Evolutionary conservation across 2,797 vertebrate species (phyloP), one percentile per base, ranked within the genome.

Genomic region (Phrynocephalus forsythii): DNA sequence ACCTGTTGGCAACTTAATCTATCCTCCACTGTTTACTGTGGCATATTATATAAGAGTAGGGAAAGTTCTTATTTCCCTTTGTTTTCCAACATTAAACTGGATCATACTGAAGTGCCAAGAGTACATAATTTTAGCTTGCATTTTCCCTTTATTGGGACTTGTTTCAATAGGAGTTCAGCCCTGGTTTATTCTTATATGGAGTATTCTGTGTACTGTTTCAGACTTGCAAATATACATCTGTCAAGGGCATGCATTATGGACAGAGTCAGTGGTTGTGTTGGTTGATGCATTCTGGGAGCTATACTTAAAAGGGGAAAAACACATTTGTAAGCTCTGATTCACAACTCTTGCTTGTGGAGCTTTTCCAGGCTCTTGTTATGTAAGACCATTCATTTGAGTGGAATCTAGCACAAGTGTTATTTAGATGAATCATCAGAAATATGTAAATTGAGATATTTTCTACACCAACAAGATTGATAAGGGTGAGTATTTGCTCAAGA

Each of bases 201-300:
- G 0, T 48, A 68, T 52, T 78, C 50, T 48, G 22, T 78, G 1
- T 79, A 3, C 9, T 22, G 3, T 9, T 73, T 16, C 87, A 20
- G 20, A 63, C 85, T 89, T 73, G 73, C 1, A 4, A 13, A 33
- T 77, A 26, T 3, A 11, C 1, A 84, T 89, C 24, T 83, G 52
- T 86, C 33, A 75, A 30, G 79, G 48, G 80, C 52, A 92, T 77
- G 71, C 18, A 3, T 26, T 81, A 56, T 56, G 52, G 9, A 56
- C 52, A 56, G 9, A 56, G 52, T 13, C 52, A 56, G 52, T 11
- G 52, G 52, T 56, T 56, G 52, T 56, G 52, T 13, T 56, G 52
- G 52, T 11, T 56, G 13, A 56, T 11, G 52, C 9, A 56, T 56
- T 56, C 11, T 56, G 10, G 52, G 52, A 56, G 52, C 52, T 15